Base-by-base conservation (phyloP, 2,113 vertebrate genomes). In the Epinephelus lanceolatus region DNA sequence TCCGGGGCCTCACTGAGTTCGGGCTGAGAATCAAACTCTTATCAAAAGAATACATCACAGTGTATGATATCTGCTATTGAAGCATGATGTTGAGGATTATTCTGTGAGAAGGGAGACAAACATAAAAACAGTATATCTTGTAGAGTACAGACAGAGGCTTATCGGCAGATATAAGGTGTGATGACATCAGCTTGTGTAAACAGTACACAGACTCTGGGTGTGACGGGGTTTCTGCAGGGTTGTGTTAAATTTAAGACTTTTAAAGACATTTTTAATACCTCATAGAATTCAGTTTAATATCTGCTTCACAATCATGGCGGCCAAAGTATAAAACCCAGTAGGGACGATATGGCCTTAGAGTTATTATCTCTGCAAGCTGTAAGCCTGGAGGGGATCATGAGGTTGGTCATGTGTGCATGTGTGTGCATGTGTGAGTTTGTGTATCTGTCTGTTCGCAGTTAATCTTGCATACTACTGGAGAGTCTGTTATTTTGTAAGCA, bases 31-130 rank as follows among this genome's bases (percentile, higher is more conserved):
- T 69, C 55, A 79, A 61, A 66, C 49, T 57, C 18, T 51, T 67
- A 80, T 81, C 75, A 80, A 42, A 80, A 71, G 76, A 78, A 27
- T 71, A 67, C 75, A 76, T 84, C 62, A 47, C 15, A 45, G 37
- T 17, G 55, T 69, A 40, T 49, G 62, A 76, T 60, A 80, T 57
- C 71, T 84, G 49, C 68, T 80, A 45, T 30, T 83, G 57, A 80
- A 66, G 37, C 61, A 25, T 47, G 49, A 45, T 69, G 51, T 8
- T 61, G 42, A 61, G 53, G 59, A 87, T 82, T 75, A 73, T 55
- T 74, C 30, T 71, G 60, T 59, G 6, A 25, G 6, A 49, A 30
- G 37, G 57, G 61, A 76, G 52, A 72, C 37, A 84, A 52, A 71
- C 25, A 61, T 19, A 33, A 69, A 72, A 53, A 27, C 7, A 72